Percentiles rank a stretch among this genome's conserved stretches.
Evolutionary conservation across 2,888 invertebrate genomes (phyloP).

Genomic region (Callyntrura sp.): DNA sequence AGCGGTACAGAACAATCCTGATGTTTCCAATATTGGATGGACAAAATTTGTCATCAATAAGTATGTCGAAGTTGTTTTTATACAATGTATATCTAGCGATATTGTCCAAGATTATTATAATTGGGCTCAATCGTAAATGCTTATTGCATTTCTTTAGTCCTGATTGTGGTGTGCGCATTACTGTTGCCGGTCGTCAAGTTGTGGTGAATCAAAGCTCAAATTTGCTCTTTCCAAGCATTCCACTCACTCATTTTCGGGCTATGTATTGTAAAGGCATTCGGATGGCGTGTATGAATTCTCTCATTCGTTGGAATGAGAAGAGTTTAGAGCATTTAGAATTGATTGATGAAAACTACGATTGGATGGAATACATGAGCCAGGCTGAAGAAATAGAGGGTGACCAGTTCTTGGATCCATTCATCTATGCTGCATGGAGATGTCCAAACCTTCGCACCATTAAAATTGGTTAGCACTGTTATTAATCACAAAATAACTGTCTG

Average conservation of each 20-base stretch:
- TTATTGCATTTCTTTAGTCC: constrained; percentile 75
- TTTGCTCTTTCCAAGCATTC: constrained; percentile 81
- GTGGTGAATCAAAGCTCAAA: constrained; percentile 80
- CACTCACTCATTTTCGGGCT: constrained; percentile 82
- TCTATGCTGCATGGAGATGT: constrained; percentile 83
- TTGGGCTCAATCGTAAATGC: background rate
- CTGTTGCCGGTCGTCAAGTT: constrained; percentile 79
- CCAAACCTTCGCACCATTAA: constrained; percentile 81
- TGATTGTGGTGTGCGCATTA: constrained; percentile 81
- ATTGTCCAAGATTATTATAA: background rate
- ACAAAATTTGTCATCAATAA: constrained; percentile 78
- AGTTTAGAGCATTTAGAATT: constrained; percentile 82
- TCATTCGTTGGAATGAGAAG: constrained; percentile 82
- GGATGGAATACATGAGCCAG: constrained; percentile 82
- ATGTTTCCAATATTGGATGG: constrained; percentile 82
- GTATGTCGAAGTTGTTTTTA: constrained; percentile 66
- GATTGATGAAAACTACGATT: constrained; percentile 81
- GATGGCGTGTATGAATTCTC: constrained; percentile 82
- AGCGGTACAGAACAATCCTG: constrained; percentile 77
- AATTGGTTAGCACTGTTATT: constrained; percentile 73
- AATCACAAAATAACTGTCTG: background rate
- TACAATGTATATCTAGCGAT: background rate
- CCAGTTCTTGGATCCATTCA: constrained; percentile 83
- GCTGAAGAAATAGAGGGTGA: constrained; percentile 77
- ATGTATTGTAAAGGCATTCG: constrained; percentile 82